Evolutionary conservation across 2,797 vertebrate genomes (phyloP).

Genomic region (Knipowitschia caucasica): DNA sequence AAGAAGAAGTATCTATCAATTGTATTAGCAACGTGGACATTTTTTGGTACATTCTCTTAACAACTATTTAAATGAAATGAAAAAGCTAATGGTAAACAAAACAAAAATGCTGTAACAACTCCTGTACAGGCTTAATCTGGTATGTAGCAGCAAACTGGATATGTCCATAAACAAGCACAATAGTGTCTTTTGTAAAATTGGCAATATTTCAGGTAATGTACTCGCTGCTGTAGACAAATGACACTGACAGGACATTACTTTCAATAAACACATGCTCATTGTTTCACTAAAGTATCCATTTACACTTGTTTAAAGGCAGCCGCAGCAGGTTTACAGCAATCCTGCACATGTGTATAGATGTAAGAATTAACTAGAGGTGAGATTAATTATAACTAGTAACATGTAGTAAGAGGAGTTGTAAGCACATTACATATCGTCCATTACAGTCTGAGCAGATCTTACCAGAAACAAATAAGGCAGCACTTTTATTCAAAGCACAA

Average conservation of each 20-base stretch:
- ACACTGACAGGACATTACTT: constrained; percentile 64
- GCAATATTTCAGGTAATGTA: constrained; percentile 37
- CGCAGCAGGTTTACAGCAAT: constrained; percentile 54
- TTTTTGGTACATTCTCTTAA: no score
- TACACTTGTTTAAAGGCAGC: constrained; percentile 59
- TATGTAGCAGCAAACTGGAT: constrained; percentile 25
- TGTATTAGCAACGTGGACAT: no score
- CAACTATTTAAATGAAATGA: no score
- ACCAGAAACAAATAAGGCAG: constrained; percentile 59
- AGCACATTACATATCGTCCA: constrained; percentile 65
- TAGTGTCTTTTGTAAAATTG: constrained; percentile 27
- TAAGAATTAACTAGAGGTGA: constrained; percentile 57
- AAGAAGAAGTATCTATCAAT: no score
- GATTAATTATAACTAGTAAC: constrained; percentile 78
- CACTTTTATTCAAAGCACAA: constrained; percentile 65
- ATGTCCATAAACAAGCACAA: constrained; percentile 35
- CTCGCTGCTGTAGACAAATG: constrained; percentile 45
- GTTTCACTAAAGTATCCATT: constrained; percentile 61
- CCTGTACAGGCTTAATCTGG: constrained; percentile 20
- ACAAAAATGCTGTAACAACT: background rate
- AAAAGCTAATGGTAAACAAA: no score
- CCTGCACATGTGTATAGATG: constrained; percentile 48
- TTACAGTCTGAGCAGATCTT: constrained; percentile 68
- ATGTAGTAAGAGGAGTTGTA: constrained; percentile 60
- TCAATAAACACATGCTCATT: constrained; percentile 65